Base-by-base conservation (phyloP, 2,888 invertebrate species). In the Drosophila tanythrix region DNA sequence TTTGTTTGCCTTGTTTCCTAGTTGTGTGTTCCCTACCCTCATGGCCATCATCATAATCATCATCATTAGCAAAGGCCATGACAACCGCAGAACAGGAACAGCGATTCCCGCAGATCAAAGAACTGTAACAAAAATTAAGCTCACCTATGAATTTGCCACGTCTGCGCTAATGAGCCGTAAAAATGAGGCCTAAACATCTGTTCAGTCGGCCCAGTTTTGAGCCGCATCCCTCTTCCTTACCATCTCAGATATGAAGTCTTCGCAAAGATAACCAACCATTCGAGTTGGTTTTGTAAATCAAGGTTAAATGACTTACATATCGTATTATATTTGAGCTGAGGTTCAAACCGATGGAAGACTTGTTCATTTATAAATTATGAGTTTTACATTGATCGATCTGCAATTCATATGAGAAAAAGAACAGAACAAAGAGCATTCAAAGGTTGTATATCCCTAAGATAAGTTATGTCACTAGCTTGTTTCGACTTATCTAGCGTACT, bases 141-240 rank as follows among this genome's bases (percentile, higher is more conserved):
- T 70, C 79, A 78, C 83, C 81, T 79, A 85, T 76, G 85, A 66
- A 79, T 86, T 83, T 74, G 81, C 89, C 86, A 86, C 79, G 86
- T 83, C 81, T 90, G 70, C 83, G 79, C 83, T 87, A 87, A 87
- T 87, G 89, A 87, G 90, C 86, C 89, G 86, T 88, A 88, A 90
- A 86, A 87, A 88, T 79, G 79, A 61, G 70, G 70, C 75, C 80
- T 78, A 73, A 84, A 73, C 72, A 82, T 35, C 70, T 51, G 38
- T n/a, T 57, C 40, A n/a, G 33, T 48, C 43, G 40, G 8, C 40
- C 48, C 56, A 62, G 58, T 70, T 62, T 59, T 53, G 65, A 58
- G 50, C 46, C 64, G 51, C 73, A 69, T 70, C 66, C 53, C 63
- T 55, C 51, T 52, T 51, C 57, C 50, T 59, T 67, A 70, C 56